phyloP scores from a whole-genome alignment of 2,113 vertebrate genomes.

The Ptychochromis oligacanthus region DNA sequence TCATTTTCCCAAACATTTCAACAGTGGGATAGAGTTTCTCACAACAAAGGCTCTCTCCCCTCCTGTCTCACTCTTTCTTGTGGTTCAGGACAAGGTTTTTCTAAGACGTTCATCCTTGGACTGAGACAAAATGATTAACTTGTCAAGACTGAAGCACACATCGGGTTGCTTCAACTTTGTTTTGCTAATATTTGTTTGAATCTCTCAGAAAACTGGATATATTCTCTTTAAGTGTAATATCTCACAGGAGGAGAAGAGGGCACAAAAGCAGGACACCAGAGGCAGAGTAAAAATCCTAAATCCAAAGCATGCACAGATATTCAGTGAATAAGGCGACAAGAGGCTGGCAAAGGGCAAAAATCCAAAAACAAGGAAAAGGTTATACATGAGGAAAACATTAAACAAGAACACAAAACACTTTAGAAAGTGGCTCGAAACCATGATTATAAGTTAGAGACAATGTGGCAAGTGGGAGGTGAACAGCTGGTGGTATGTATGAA shows the following conservation, averaged over 20 bases:
- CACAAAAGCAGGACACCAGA: background rate
- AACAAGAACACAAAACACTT: background rate
- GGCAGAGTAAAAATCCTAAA: background rate
- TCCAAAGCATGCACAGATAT: background rate
- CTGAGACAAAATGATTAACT: background rate
- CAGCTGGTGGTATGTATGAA: background rate
- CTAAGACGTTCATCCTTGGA: background rate
- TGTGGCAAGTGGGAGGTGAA: background rate
- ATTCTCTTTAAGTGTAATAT: background rate
- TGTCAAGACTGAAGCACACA: background rate
- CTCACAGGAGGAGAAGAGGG: background rate
- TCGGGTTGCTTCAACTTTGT: background rate
- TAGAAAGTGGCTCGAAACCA: fast-evolving
- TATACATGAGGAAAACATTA: background rate
- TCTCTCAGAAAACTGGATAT: background rate
- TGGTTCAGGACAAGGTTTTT: background rate
- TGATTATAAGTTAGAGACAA: background rate
- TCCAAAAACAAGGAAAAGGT: background rate
- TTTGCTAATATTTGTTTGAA: background rate
- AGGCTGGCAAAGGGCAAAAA: background rate
- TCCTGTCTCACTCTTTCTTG: background rate
- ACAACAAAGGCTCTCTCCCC: background rate
- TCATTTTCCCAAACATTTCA: constrained; percentile 51
- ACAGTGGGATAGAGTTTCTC: background rate
- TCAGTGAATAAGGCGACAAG: background rate